phyloP scores from a whole-genome alignment of 1,140 invertebrate genomes.

The Ganaspis sp. region DNA sequence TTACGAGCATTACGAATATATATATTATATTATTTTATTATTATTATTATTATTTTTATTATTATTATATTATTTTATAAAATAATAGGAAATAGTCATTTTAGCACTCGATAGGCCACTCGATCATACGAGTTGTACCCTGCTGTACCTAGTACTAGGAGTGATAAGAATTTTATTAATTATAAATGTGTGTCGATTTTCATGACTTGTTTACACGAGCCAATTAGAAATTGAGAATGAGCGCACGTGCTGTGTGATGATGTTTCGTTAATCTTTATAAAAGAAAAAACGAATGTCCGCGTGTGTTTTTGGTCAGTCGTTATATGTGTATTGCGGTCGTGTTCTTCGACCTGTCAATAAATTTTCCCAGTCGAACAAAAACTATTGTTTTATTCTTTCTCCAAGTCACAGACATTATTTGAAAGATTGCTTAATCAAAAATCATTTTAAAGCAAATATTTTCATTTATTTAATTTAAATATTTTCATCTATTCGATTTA shows the following conservation, averaged over 20 bases:
- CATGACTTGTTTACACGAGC: slow-evolving; percentile 59
- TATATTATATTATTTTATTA: slow-evolving; percentile 61
- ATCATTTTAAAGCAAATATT: too few species aligned
- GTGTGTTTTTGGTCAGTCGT: slow-evolving; percentile 41
- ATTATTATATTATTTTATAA: slow-evolving; percentile 57
- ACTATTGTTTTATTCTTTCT: neutral
- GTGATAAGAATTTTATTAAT: slow-evolving; percentile 70
- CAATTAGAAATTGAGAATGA: slow-evolving; percentile 41
- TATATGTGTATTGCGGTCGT: slow-evolving; percentile 64
- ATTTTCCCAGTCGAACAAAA: slow-evolving; percentile 67
- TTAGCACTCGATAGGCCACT: slow-evolving; percentile 62
- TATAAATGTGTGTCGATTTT: slow-evolving; percentile 60
- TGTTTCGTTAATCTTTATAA: slow-evolving; percentile 42
- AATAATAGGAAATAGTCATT: slow-evolving; percentile 64
- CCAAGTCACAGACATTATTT: too few species aligned
- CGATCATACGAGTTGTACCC: slow-evolving; percentile 55
- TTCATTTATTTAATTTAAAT: too few species aligned
- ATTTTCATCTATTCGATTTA: too few species aligned
- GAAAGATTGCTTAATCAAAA: too few species aligned
- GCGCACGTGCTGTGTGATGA: slow-evolving; percentile 36
- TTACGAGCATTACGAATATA: slow-evolving; percentile 18
- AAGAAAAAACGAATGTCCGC: slow-evolving; percentile 43
- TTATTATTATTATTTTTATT: slow-evolving; percentile 66
- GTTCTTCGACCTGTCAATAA: slow-evolving; percentile 65
- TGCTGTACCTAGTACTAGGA: slow-evolving; percentile 70